Conservation (phyloP, 1,140 invertebrate genomes). For the Leptinotarsa texana region DNA sequence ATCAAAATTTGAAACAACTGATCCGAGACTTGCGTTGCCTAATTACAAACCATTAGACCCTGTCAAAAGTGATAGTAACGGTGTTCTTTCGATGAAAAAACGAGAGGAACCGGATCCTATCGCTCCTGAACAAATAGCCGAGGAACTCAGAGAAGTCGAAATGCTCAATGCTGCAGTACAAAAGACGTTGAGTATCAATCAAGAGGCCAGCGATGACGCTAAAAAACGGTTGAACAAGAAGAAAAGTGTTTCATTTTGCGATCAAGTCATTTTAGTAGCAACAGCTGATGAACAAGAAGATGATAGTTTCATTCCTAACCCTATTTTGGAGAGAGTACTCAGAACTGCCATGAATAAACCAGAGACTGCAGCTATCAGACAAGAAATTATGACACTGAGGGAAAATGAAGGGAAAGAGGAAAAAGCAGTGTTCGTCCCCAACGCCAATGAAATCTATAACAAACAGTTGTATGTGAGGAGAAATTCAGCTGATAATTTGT, state of each 20-base stretch:
- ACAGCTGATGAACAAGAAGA: constrained; percentile 90
- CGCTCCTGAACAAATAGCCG: constrained; percentile 54
- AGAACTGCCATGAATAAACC: constrained; percentile 78
- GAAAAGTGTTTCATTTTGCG: constrained; percentile 92
- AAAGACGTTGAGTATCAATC: constrained; percentile 50
- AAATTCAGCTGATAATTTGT: not conserved
- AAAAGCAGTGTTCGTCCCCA: not conserved
- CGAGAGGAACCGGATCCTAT: constrained; percentile 33
- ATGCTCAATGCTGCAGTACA: constrained; percentile 59
- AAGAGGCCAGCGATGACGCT: constrained; percentile 26
- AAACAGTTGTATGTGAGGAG: not conserved
- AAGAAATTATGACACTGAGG: constrained; percentile 53
- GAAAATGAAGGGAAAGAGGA: not conserved
- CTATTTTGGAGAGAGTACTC: constrained; percentile 83
- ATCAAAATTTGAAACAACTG: not conserved
- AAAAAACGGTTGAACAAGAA: constrained; percentile 69
- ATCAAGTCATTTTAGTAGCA: constrained; percentile 88
- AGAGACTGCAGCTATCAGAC: constrained; percentile 62
- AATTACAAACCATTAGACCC: not conserved
- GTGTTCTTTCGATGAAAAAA: constrained; percentile 18
- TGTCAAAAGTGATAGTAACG: constrained; percentile 9
- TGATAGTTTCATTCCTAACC: constrained; percentile 88
- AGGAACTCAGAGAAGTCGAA: constrained; percentile 62
- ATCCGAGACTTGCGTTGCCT: too few relatives aligned
- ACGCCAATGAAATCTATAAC: not conserved